Base-by-base conservation (phyloP, 2,888 invertebrate species). In the Phalera bucephala region DNA sequence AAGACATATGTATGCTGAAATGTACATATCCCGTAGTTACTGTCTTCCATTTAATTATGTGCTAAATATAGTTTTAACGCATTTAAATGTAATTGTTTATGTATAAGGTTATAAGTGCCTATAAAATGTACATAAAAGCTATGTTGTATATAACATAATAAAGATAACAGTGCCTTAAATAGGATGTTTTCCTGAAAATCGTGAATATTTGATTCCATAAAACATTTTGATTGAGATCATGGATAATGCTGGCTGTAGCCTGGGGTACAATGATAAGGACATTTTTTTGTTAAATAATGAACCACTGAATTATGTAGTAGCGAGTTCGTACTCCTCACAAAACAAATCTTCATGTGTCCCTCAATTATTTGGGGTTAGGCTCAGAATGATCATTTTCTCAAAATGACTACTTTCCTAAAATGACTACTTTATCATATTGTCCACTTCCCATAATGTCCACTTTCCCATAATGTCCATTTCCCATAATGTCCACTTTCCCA, bases 31-130 rank as follows among this genome's bases (percentile, higher is more conserved):
- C 42, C 33, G 37, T 67, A 50, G 58, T 43, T 52, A 58, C 63
- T 45, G 82, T 82, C 83, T 84, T 83, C 84, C 82, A 82, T 43
- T 19, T 72, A 68, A 52, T 52, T 75, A 71, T 64, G 64, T 51
- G 52, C 59, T 57, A 56, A 46, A 35, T 42, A 8, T 49, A 41
- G 36, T 41, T 49, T 31, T 54, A 54, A 47, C 48, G 65, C 60
- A 66, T 74, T 75, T 69, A 69, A 35, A 52, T 53, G 31, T 51
- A 54, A 43, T 45, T 40, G 36, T 37, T 39, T 52, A 48, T 45
- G 41, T 54, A 40, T 52, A 42, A 26, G 39, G 41, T 40, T 44
- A 26, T 51, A 52, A 52, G 61, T 69, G 65, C 68, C 65, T 65
- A 58, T 25, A 31, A 35, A 48, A 55, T 52, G 59, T 64, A 63